phyloP scores from a whole-genome alignment of 1,140 invertebrate species.

The Lepidurus apus region DNA sequence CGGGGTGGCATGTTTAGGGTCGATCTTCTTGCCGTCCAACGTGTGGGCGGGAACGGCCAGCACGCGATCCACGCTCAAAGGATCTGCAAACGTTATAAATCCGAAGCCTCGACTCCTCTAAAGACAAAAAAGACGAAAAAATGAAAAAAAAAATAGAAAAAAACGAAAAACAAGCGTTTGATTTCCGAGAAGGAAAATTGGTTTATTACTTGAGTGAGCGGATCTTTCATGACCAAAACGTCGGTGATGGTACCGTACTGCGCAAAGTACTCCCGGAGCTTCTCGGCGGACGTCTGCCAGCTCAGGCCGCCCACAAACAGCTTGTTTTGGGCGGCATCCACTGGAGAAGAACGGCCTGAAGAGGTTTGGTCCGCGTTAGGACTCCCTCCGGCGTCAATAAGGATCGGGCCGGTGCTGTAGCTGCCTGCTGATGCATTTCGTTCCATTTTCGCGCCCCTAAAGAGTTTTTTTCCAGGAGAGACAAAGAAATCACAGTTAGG shows the following conservation, averaged over 20 bases:
- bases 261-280: slow-evolving; percentile 80
- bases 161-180: background rate
- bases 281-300: slow-evolving; percentile 86
- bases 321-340: slow-evolving; percentile 75
- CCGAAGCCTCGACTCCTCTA: slow-evolving; percentile 85
- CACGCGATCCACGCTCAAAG: slow-evolving; percentile 80
- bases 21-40: slow-evolving; percentile 89
- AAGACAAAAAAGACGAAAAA: slow-evolving; percentile 40
- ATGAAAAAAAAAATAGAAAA: background rate
- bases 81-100: slow-evolving; percentile 87
- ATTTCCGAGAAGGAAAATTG: background rate
- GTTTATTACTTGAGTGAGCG: slow-evolving; percentile 73
- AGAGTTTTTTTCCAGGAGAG: background rate
- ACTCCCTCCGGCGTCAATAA: slow-evolving; percentile 22
- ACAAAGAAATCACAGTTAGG: background rate
- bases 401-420: background rate
- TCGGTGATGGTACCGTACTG: slow-evolving; percentile 89
- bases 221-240: slow-evolving; percentile 90
- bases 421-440: slow-evolving; percentile 24
- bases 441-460: slow-evolving; percentile 12
- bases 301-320: slow-evolving; percentile 84
- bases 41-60: slow-evolving; percentile 84
- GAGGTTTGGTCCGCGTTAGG: slow-evolving; percentile 22
- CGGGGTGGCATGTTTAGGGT: slow-evolving; percentile 85
- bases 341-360: slow-evolving; percentile 33